phyloP scores from a whole-genome alignment of 2,888 invertebrate genomes.

The Drosophila prostipennis region DNA sequence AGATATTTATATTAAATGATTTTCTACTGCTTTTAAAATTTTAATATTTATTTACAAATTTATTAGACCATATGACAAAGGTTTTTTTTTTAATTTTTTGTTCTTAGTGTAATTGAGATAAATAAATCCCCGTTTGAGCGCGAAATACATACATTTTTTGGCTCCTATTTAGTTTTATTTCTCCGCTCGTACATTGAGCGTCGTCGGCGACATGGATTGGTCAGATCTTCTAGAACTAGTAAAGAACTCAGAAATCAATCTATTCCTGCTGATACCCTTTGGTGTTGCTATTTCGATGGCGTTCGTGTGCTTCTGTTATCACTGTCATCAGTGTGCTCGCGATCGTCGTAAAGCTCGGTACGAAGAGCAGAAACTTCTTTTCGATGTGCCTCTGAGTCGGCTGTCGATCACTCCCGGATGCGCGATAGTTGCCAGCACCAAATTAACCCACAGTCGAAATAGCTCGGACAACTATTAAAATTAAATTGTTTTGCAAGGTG shows the following conservation, averaged over 20 bases:
- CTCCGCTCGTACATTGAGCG: neutral
- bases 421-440: constrained; percentile 9
- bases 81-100: neutral
- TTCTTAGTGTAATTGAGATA: neutral
- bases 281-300: neutral
- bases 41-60: neutral
- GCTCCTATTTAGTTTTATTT: constrained; percentile 16
- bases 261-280: constrained; percentile 1
- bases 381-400: constrained; percentile 5
- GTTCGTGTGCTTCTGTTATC: constrained; percentile 12
- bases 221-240: neutral
- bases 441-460: constrained; percentile 9
- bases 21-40: too few relatives aligned
- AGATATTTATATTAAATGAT: too few relatives aligned
- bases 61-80: neutral
- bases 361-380: neutral
- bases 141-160: neutral
- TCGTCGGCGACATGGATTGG: constrained; percentile 13
- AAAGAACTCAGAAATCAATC: neutral
- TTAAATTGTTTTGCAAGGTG: neutral
- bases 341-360: constrained; percentile 22
- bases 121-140: neutral
- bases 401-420: constrained; percentile 20
- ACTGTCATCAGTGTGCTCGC: constrained; percentile 23
- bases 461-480: constrained; percentile 7